Percentiles rank a stretch among this genome's conserved stretches.
These are phyloP conservation scores for Sinosuthora webbiana DNA, from an alignment of 2,113 vertebrate genomes.

Conservation along the genomic window DNA sequence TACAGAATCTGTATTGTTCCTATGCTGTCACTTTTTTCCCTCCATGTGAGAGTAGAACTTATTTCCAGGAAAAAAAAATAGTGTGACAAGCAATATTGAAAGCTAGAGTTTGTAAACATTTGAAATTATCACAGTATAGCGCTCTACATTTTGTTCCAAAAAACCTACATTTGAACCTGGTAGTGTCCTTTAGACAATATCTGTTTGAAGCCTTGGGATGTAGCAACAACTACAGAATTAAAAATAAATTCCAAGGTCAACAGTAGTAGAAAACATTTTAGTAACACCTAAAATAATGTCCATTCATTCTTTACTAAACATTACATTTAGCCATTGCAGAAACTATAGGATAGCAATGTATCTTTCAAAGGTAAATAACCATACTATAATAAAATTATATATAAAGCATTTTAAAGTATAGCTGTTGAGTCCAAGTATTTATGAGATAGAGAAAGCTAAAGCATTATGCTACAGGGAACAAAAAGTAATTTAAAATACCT, in stretches of 20 bases:
- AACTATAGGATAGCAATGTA: neutral
- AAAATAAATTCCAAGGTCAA: neutral
- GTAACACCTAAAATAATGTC: neutral
- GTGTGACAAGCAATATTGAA: neutral
- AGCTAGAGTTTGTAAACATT: fast-evolving
- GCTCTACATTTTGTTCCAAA: neutral
- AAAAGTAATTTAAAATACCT: neutral
- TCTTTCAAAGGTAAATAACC: neutral
- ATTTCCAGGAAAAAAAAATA: neutral
- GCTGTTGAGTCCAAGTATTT: neutral
- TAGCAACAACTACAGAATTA: neutral
- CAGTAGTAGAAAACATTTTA: neutral
- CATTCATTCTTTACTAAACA: neutral
- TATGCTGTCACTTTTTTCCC: neutral
- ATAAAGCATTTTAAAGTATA: neutral
- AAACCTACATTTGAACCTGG: neutral
- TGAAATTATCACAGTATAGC: neutral
- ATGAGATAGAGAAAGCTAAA: neutral
- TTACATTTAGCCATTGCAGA: neutral
- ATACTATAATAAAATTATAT: neutral
- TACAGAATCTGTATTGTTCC: neutral
- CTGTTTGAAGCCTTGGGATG: neutral
- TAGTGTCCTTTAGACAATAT: neutral
- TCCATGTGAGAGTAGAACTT: neutral
- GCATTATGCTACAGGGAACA: neutral